Base-by-base conservation (phyloP, 1,140 invertebrate species). In the Chironomus striatipennis region DNA sequence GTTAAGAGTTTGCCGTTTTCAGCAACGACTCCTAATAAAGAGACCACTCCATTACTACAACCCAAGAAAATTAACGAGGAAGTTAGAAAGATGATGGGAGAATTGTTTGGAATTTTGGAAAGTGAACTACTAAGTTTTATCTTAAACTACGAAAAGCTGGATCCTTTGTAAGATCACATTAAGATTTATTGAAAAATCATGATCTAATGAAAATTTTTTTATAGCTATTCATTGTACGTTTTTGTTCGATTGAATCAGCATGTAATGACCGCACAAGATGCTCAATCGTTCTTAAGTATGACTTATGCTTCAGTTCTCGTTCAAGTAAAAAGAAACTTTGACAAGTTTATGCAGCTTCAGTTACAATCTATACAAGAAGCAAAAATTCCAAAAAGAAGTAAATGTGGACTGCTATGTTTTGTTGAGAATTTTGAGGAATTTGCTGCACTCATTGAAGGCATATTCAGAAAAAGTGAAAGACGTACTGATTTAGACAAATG, bases 401-500 rank as follows among this genome's bases (percentile, higher is more conserved):
- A 96, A 84, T 95, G 96, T 85, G 96, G 95, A 73, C 93, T 98
- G 77, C 85, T 98, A 75, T 89, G 92, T 9, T 98, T 97, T 85
- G 91, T 98, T 20, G 89, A 91, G 76, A 94, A 96, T 84, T 95
- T 98, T 85, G 94, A 94, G 87, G 90, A 91, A 77, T 97, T 98
- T 87, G 91, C 94, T 8, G 87, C 87, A 77, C 93, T 90, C 74
- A 91, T 94, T 64, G 95, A 98, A 83, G 87, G 84, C 73, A 93
- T 98, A 73, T 96, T 98, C 80, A 90, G 89, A 75, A 90, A 90
- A 78, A 93, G 93, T 42, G 92, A 95, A 75, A 86, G 97, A 72
- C 89, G 95, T 77, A 90, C 93, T n/a, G 97, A 99, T 84, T 87
- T 99, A 75, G 96, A 99, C 79, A 96, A 97, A 80, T 98, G 97